These are phyloP conservation scores for Mellivora capensis DNA, from an alignment of 2,113 vertebrate genomes.

Conservation along the genomic window DNA sequence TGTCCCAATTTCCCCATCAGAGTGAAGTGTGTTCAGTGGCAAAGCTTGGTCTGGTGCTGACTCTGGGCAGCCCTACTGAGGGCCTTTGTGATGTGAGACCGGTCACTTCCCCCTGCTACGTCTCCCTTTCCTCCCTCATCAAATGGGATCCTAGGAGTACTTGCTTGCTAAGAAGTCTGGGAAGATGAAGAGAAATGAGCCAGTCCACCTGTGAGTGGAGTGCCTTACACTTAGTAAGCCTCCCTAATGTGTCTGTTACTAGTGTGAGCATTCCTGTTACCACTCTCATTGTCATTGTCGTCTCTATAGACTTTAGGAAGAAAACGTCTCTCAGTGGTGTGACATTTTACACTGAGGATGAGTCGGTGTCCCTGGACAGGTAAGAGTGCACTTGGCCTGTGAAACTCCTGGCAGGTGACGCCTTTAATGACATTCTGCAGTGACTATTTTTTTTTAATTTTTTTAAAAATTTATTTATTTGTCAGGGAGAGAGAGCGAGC, in stretches of 20 bases:
- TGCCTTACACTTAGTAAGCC: background rate
- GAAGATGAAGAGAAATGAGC: background rate
- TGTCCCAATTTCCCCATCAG: background rate
- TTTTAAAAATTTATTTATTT: too few species aligned
- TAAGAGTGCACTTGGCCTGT: background rate
- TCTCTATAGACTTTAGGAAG: background rate
- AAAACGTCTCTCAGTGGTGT: background rate
- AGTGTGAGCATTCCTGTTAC: background rate
- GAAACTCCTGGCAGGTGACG: background rate
- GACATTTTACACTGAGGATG: background rate
- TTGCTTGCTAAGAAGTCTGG: background rate
- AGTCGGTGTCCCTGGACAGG: background rate
- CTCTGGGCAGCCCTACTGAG: background rate
- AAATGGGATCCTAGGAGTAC: background rate
- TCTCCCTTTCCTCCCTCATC: background rate
- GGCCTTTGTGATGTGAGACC: background rate
- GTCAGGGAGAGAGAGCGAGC: too few species aligned
- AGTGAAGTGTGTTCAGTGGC: background rate
- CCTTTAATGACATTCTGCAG: background rate
- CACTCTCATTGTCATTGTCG: background rate
- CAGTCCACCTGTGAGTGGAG: background rate
- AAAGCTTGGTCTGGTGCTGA: background rate
- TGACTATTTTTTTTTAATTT: too few species aligned
- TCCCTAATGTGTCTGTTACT: background rate
- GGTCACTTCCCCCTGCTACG: background rate